Base-by-base conservation (phyloP, 2,113 vertebrate genomes). In the Cnemophilus loriae region DNA sequence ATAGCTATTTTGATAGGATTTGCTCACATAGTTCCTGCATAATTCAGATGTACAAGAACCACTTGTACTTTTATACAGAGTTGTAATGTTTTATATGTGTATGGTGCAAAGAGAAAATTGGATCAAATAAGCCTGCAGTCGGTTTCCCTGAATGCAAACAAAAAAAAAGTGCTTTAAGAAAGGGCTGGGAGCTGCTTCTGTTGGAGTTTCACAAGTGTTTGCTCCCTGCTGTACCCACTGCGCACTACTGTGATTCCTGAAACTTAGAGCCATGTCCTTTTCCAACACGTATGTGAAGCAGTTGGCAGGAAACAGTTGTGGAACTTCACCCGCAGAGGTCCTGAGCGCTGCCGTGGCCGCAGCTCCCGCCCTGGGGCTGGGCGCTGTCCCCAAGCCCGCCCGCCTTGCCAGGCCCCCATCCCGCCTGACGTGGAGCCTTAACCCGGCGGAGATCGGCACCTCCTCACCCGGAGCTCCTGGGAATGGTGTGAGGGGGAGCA, bases 1-100 rank as follows among this genome's bases (percentile, higher is more conserved):
- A 97, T 97, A 98, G 98, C 98, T 98, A 98, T 98, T 98, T 98
- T 98, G 98, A 98, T 98, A 98, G 98, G 98, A 98, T 98, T 98
- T 98, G 98, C 98, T 98, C 98, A 97, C 97, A 97, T 98, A 98
- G 97, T 97, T 98, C 97, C 98, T 98, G 97, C 97, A 96, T 98
- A 97, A 96, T 98, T 98, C 96, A 98, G 95, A 98, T 96, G 98
- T 98, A 98, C 98, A 98, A 98, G 98, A 97, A 96, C 94, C 96
- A 96, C 98, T 98, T 98, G 98, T 98, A 98, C 97, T 98, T 98
- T 98, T 98, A 98, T 98, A 96, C 91, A 97, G 97, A 98, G 90
- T 97, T 97, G 97, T 98, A 97, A 98, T 93, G 97, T 98, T 98
- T 98, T 98, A 96, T 98, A 98, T 96, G 97, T 97, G 97, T 98